Percentiles rank a stretch among this genome's conserved stretches.
Evolutionary conservation across 1,140 invertebrate genomes (phyloP).

Genomic region (Heliconius hermathena): DNA sequence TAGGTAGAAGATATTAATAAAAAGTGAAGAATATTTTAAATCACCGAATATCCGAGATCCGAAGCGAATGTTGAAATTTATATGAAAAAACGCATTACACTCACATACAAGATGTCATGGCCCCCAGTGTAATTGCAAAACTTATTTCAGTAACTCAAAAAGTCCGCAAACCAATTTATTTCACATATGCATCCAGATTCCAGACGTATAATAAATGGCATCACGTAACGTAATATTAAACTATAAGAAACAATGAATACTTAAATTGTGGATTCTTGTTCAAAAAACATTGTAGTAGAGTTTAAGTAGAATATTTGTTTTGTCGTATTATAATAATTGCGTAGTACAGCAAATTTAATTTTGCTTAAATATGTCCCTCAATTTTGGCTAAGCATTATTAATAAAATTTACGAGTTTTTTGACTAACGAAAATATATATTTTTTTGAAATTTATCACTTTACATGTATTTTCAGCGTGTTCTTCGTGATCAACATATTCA

Average conservation of each 20-base stretch:
- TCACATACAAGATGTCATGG: neutral
- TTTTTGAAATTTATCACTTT: too few species aligned
- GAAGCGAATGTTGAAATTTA: neutral
- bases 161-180: neutral
- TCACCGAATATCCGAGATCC: neutral
- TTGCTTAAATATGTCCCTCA: neutral
- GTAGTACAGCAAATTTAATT: too few species aligned
- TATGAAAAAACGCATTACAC: neutral
- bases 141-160: slow-evolving; percentile 3
- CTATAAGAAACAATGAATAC: neutral
- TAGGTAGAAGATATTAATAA: too few species aligned
- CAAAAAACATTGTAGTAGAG: too few species aligned
- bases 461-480: too few species aligned
- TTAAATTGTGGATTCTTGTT: too few species aligned
- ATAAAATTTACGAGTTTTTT: too few species aligned
- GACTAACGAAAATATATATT: too few species aligned
- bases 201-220: neutral
- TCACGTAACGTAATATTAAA: neutral
- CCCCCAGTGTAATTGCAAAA: slow-evolving; percentile 4
- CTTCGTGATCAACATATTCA: too few species aligned
- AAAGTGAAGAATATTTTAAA: neutral
- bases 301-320: neutral
- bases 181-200: neutral
- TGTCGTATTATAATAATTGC: neutral
- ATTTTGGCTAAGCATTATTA: neutral